These are phyloP conservation scores for Indicator indicator DNA, from an alignment of 2,113 vertebrate species.

Conservation along the genomic window DNA sequence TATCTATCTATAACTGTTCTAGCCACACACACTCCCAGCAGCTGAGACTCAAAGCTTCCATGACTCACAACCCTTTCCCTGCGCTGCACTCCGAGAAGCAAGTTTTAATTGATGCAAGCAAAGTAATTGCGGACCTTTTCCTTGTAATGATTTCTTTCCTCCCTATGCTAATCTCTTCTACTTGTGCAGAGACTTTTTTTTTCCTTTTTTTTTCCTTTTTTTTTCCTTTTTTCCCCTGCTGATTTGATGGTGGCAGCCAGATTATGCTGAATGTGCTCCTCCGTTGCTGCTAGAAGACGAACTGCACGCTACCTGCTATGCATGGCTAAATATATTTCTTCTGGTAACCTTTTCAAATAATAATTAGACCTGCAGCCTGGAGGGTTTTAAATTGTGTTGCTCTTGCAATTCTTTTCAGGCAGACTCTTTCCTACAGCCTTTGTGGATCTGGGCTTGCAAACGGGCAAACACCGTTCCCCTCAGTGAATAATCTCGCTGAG, in stretches of 20 bases:
- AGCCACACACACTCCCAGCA: neutral
- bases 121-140: conserved; percentile 4
- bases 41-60: neutral
- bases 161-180: neutral
- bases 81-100: neutral
- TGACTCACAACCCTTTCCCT: neutral
- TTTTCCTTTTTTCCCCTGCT: neutral
- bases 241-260: neutral
- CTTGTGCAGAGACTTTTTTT: neutral
- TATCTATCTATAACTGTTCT: neutral
- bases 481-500: neutral
- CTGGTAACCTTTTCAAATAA: neutral
- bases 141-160: neutral
- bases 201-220: neutral
- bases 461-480: neutral
- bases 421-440: neutral
- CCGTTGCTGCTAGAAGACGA: neutral
- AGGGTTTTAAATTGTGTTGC: neutral
- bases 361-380: neutral
- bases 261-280: neutral
- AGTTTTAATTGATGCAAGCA: neutral
- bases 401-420: neutral
- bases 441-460: neutral
- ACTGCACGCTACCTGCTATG: neutral
- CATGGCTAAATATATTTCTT: neutral